Percentiles rank a stretch among this genome's conserved stretches.
Conservation (phyloP, 2,888 invertebrate genomes). For the Iphiclides podalirius region DNA sequence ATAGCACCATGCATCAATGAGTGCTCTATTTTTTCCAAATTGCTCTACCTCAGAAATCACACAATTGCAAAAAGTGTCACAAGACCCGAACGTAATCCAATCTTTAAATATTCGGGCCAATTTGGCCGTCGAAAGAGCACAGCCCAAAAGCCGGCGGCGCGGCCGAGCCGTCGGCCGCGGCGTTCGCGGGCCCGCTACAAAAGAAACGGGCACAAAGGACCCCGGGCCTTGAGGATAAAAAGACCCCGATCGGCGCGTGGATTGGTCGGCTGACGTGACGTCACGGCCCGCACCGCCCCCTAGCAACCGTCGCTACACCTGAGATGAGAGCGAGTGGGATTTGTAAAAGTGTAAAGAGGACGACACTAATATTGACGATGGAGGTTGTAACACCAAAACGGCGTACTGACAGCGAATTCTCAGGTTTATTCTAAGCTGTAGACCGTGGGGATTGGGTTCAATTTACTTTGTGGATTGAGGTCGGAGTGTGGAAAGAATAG, state of each 20-base stretch:
- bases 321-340: constrained; percentile 70
- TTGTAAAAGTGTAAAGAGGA: constrained; percentile 56
- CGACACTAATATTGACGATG: constrained; percentile 54
- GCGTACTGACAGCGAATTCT: constrained; percentile 22
- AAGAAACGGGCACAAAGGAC: constrained; percentile 48
- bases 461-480: constrained; percentile 23
- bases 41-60: no score
- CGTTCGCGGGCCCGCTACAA: constrained; percentile 43
- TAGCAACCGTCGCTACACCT: constrained; percentile 74
- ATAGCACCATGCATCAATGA: no score
- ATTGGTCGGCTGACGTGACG: constrained; percentile 69
- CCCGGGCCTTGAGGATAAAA: constrained; percentile 38
- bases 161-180: constrained; percentile 33
- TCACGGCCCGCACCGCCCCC: constrained; percentile 69
- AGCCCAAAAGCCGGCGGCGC: constrained; percentile 25
- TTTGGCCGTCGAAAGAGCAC: constrained; percentile 27
- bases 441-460: neutral
- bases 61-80: no score
- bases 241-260: constrained; percentile 43
- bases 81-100: constrained; percentile 13
- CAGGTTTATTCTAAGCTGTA: constrained; percentile 29
- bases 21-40: no score
- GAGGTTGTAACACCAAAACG: constrained; percentile 28
- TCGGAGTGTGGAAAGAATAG: constrained; percentile 32
- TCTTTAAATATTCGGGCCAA: constrained; percentile 22